Conservation (phyloP, 2,113 vertebrate genomes). For the Zootoca vivipara region DNA sequence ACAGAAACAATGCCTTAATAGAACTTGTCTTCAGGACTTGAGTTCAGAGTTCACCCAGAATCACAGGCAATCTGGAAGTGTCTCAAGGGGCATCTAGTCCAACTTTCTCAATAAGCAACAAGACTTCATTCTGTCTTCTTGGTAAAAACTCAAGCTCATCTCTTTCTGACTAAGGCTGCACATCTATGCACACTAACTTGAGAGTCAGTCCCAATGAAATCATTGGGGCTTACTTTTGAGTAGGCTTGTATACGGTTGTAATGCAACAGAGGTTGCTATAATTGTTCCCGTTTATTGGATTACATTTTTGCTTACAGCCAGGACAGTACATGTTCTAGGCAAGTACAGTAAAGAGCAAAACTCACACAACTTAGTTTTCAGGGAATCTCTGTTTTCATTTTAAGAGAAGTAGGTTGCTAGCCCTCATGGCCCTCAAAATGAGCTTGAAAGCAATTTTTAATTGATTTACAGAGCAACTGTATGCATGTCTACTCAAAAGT, state of each 20-base stretch:
- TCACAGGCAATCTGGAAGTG: not conserved
- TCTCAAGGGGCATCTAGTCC: not conserved
- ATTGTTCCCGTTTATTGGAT: not conserved
- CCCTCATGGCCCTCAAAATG: not conserved
- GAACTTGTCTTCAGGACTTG: not conserved
- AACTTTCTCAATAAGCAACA: not conserved
- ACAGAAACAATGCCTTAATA: constrained; percentile 13
- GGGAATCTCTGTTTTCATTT: not conserved
- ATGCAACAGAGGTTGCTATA: not conserved
- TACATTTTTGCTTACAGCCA: not conserved
- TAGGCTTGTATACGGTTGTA: not conserved
- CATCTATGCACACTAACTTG: not conserved
- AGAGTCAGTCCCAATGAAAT: too few species aligned
- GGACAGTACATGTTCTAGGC: too few species aligned
- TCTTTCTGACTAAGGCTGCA: not conserved
- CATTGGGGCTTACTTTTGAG: too few species aligned
- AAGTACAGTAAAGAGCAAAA: not conserved
- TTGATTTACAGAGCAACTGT: not conserved
- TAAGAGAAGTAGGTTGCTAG: not conserved
- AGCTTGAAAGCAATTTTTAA: not conserved
- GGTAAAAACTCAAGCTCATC: not conserved
- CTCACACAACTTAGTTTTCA: not conserved
- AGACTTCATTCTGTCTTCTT: not conserved
- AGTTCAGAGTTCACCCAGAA: not conserved
- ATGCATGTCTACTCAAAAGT: not conserved